A percentile compares a stretch with the other conserved stretches of the same genome.
Conservation (phyloP, 2,888 invertebrate genomes). For the Tromatobia lineatoria region DNA sequence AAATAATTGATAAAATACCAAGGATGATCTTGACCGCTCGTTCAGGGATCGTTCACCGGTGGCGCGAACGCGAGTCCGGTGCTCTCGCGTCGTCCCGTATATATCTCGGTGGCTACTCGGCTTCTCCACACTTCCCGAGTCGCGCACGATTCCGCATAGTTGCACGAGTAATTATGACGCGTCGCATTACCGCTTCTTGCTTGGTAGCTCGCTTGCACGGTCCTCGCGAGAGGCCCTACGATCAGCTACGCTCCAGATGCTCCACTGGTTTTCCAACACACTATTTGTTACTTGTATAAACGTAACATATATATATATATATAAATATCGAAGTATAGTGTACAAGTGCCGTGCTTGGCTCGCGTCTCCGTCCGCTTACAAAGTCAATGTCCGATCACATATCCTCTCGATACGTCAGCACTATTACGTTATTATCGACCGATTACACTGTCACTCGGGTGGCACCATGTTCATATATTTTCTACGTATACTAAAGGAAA, state of each 20-base stretch:
- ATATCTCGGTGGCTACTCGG: background rate
- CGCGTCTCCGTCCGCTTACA: slow-evolving; percentile 54
- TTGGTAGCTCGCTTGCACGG: slow-evolving; percentile 31
- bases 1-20: slow-evolving; percentile 35
- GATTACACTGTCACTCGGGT: slow-evolving; percentile 28
- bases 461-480: slow-evolving; percentile 10
- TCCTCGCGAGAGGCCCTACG: slow-evolving; percentile 53
- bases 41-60: slow-evolving; percentile 58
- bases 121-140: slow-evolving; percentile 63
- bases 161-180: slow-evolving; percentile 75
- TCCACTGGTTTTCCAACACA: slow-evolving; percentile 72
- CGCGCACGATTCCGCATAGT: slow-evolving; percentile 74
- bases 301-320: slow-evolving; percentile 10
- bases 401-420: slow-evolving; percentile 45
- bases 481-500: slow-evolving; percentile 17
- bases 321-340: slow-evolving; percentile 13
- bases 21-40: slow-evolving; percentile 54
- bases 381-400: slow-evolving; percentile 70
- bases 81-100: slow-evolving; percentile 17
- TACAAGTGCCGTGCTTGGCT: slow-evolving; percentile 49
- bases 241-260: slow-evolving; percentile 75
- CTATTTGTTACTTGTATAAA: slow-evolving; percentile 21
- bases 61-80: slow-evolving; percentile 19
- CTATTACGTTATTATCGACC: slow-evolving; percentile 54
- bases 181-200: slow-evolving; percentile 73